Percentiles rank a stretch among this genome's conserved stretches.
phyloP scores from a whole-genome alignment of 2,113 vertebrate species.

The Poicephalus meyeri region DNA sequence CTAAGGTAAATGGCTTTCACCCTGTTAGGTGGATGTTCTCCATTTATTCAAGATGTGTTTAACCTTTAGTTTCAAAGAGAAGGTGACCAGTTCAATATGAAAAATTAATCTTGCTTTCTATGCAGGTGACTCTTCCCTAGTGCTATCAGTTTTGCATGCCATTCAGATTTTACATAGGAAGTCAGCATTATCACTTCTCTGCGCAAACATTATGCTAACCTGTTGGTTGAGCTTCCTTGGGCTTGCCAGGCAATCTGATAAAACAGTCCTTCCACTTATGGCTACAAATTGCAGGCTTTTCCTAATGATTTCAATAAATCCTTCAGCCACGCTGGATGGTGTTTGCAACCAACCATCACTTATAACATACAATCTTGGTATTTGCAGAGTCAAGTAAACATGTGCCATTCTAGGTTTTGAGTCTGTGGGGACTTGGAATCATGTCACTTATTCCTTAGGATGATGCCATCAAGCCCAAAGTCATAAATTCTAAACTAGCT shows the following conservation, averaged over 20 bases:
- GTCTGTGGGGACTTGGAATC: rapidly evolving
- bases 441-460: rapidly evolving
- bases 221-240: not conserved
- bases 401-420: rapidly evolving
- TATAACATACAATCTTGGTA: not conserved
- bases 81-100: not conserved
- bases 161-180: not conserved
- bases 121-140: not conserved
- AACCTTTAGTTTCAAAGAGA: not conserved
- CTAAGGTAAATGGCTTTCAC: not conserved
- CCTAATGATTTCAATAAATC: not conserved
- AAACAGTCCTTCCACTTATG: not conserved
- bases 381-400: rapidly evolving
- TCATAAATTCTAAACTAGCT: not conserved
- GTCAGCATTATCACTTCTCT: not conserved
- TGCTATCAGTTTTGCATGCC: not conserved
- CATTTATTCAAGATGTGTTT: not conserved
- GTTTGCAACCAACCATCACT: not conserved
- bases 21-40: not conserved
- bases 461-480: not conserved
- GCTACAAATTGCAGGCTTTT: not conserved
- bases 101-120: not conserved
- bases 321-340: rapidly evolving
- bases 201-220: not conserved
- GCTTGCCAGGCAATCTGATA: not conserved